Conservation (phyloP, 2,113 vertebrate genomes). For the Cygnus buccinator region DNA sequence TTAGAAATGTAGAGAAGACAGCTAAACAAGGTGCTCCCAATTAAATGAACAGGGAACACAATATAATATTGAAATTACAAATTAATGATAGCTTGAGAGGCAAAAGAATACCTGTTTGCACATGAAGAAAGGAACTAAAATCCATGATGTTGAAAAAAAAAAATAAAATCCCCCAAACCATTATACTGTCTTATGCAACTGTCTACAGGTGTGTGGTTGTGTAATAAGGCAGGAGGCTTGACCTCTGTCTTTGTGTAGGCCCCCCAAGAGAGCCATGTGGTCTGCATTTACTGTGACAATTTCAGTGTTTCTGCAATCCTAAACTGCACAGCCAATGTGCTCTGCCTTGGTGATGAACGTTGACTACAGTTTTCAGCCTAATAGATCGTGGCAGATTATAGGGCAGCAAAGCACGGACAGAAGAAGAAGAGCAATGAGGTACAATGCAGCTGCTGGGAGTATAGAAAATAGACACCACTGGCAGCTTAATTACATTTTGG, state of each 20-base stretch:
- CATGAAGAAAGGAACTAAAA: not conserved
- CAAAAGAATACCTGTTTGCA: not conserved
- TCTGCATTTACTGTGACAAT: fast-evolving
- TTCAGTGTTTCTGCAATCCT: not conserved
- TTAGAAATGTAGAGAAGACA: not conserved
- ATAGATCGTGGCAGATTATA: not conserved
- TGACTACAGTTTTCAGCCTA: not conserved
- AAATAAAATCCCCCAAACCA: not conserved
- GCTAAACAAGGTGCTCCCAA: not conserved
- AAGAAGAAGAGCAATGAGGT: not conserved
- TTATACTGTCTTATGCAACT: not conserved
- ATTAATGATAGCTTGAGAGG: not conserved
- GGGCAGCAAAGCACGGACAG: not conserved
- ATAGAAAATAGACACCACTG: not conserved
- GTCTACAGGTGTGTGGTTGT: not conserved
- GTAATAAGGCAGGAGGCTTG: fast-evolving
- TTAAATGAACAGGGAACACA: not conserved
- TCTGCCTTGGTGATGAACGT: not conserved
- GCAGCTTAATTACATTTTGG: slow-evolving; percentile 26
- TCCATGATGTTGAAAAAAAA: not conserved
- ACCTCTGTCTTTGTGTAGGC: not conserved
- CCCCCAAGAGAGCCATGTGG: fast-evolving
- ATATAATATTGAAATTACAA: not conserved
- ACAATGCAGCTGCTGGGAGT: not conserved
- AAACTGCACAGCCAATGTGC: not conserved